A percentile compares a stretch with the other conserved stretches of the same genome.
phyloP scores from a whole-genome alignment of 2,113 vertebrate species.

The Conger conger region DNA sequence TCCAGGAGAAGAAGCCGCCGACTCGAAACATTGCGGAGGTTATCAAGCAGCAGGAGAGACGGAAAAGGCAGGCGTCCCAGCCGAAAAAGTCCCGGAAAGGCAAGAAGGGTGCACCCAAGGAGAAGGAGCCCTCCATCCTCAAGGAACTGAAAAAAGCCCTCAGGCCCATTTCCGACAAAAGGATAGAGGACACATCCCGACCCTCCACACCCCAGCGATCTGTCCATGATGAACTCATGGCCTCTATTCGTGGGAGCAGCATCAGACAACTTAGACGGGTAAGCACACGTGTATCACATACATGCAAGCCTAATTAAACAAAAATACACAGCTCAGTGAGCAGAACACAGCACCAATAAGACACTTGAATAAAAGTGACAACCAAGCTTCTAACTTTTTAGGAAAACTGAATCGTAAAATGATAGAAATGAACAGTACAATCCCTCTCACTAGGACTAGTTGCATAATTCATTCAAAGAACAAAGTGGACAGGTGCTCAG shows the following conservation, averaged over 20 bases:
- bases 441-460: not conserved
- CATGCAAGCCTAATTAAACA: not conserved
- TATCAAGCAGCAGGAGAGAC: conserved; percentile 80
- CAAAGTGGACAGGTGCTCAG: not conserved
- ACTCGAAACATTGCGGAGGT: conserved; percentile 91
- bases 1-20: conserved; percentile 73
- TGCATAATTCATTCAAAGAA: not conserved
- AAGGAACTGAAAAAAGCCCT: conserved; percentile 84
- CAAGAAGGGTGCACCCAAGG: conserved; percentile 60
- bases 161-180: conserved; percentile 79
- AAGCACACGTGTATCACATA: conserved; percentile 51
- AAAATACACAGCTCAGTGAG: not conserved
- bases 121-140: conserved; percentile 74
- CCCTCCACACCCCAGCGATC: conserved; percentile 89
- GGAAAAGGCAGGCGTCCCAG: conserved; percentile 66
- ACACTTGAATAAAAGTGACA: not conserved
- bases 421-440: not conserved
- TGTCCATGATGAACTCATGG: conserved; percentile 89
- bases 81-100: conserved; percentile 72
- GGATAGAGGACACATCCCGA: conserved; percentile 78
- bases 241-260: conserved; percentile 84
- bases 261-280: conserved; percentile 77
- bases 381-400: not conserved
- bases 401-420: not conserved
- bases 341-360: not conserved